A percentile compares a stretch with the other conserved stretches of the same genome.
phyloP scores from a whole-genome alignment of 23 tunicate species.

The Phallusia fumigata region DNA sequence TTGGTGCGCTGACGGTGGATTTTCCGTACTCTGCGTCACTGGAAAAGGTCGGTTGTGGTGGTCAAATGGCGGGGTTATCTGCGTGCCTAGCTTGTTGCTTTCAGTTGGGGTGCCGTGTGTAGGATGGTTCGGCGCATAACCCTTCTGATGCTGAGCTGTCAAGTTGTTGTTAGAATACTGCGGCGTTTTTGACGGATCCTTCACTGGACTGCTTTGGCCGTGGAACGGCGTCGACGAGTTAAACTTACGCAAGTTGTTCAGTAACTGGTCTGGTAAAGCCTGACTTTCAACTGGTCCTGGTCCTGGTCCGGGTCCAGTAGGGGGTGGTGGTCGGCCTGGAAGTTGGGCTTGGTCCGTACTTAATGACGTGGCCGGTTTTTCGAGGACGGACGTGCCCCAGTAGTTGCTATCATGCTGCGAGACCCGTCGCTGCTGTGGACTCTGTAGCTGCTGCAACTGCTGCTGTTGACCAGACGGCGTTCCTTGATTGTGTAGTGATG shows the following conservation, averaged over 20 bases:
- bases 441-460: conserved; percentile 21
- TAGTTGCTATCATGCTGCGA: conserved; percentile 3
- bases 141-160: background rate
- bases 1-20: background rate
- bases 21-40: background rate
- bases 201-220: conserved; percentile 22
- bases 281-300: conserved; percentile 3
- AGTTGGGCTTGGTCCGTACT: conserved; percentile 11
- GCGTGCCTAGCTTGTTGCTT: background rate
- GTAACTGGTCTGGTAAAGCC: conserved; percentile 32
- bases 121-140: conserved; percentile 21
- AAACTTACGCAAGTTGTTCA: conserved; percentile 47
- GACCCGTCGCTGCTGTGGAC: conserved; percentile 17
- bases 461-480: conserved; percentile 7
- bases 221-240: conserved; percentile 56
- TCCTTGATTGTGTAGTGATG: conserved; percentile 14
- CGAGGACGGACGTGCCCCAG: conserved; percentile 9
- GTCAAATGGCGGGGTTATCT: background rate
- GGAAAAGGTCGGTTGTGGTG: background rate
- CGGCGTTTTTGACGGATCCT: conserved; percentile 8
- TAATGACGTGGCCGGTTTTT: conserved; percentile 14
- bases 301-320: conserved; percentile 25
- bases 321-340: conserved; percentile 39
- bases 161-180: background rate
- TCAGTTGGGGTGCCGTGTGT: conserved; percentile 2